Conservation (phyloP, 2,113 vertebrate species). For the Brachionichthys hirsutus region DNA sequence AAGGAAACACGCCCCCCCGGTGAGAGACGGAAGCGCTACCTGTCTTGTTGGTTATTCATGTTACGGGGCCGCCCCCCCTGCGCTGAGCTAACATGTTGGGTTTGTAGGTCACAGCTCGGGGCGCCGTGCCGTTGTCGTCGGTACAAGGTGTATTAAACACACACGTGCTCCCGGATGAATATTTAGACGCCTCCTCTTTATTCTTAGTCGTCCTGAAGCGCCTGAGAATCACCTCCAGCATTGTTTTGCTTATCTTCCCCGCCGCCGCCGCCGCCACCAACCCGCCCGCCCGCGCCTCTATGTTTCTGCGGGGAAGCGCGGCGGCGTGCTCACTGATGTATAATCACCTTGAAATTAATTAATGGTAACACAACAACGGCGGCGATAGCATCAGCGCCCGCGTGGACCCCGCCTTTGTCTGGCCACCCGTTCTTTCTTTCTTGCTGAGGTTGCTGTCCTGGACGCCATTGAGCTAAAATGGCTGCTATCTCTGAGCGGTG, state of each 20-base stretch:
- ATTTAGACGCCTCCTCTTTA: conserved; percentile 68
- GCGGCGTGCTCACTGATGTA: conserved; percentile 63
- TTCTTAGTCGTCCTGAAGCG: conserved; percentile 70
- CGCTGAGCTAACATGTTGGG: conserved; percentile 20
- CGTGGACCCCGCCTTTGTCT: conserved; percentile 63
- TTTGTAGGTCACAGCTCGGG: conserved; percentile 68
- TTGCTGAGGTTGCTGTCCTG: conserved; percentile 79
- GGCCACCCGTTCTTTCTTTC: conserved; percentile 60
- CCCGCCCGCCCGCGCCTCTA: conserved; percentile 31
- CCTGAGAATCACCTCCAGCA: conserved; percentile 75
- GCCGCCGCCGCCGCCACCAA: conserved; percentile 42
- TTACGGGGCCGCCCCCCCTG: too few relatives aligned
- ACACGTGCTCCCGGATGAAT: conserved; percentile 72
- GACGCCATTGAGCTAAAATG: conserved; percentile 77
- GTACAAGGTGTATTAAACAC: conserved; percentile 71
- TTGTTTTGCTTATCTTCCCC: conserved; percentile 73
- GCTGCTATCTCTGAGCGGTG: conserved; percentile 80
- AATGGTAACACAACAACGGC: conserved; percentile 75
- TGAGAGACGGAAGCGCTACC: too few relatives aligned
- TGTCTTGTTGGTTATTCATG: too few relatives aligned
- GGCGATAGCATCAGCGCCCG: conserved; percentile 70
- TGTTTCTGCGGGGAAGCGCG: conserved; percentile 22
- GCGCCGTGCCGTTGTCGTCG: conserved; percentile 53
- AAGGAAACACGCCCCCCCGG: too few relatives aligned
- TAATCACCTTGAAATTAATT: conserved; percentile 84